Percentiles rank a stretch among this genome's conserved stretches.
phyloP scores from a whole-genome alignment of 2,113 vertebrate genomes.

The Cyrtonyx montezumae region DNA sequence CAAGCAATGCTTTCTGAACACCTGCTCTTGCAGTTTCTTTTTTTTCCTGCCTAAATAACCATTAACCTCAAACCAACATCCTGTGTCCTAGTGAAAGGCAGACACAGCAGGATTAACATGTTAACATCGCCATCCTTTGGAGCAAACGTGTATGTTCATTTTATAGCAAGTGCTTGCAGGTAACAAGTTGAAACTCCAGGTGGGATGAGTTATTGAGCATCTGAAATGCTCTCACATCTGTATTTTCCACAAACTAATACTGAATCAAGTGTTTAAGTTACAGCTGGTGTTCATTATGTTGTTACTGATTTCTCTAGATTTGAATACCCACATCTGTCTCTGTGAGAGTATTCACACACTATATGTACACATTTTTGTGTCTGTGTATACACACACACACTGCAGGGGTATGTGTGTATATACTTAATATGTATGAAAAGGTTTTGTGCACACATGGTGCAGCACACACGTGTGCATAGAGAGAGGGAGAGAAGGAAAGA shows the following conservation, averaged over 20 bases:
- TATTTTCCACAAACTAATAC: background rate
- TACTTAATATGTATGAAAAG: background rate
- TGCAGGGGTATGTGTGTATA: background rate
- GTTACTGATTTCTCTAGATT: background rate
- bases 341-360: background rate
- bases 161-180: background rate
- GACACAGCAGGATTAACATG: background rate
- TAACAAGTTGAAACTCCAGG: background rate
- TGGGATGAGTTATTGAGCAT: background rate
- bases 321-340: background rate
- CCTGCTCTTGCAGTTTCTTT: constrained; percentile 43
- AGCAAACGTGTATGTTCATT: background rate
- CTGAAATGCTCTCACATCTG: background rate
- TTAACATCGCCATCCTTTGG: constrained; percentile 30
- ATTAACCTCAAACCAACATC: constrained; percentile 56
- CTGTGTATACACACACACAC: background rate
- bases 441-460: background rate
- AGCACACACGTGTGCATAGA: fast-evolving
- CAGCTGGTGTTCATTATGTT: background rate
- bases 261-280: background rate
- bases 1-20: constrained; percentile 25
- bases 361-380: too few species aligned
- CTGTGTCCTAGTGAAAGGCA: constrained; percentile 14
- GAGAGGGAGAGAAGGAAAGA: background rate
- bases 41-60: constrained; percentile 24